Conservation (phyloP, 2,888 invertebrate genomes). For the Ormia ochracea region DNA sequence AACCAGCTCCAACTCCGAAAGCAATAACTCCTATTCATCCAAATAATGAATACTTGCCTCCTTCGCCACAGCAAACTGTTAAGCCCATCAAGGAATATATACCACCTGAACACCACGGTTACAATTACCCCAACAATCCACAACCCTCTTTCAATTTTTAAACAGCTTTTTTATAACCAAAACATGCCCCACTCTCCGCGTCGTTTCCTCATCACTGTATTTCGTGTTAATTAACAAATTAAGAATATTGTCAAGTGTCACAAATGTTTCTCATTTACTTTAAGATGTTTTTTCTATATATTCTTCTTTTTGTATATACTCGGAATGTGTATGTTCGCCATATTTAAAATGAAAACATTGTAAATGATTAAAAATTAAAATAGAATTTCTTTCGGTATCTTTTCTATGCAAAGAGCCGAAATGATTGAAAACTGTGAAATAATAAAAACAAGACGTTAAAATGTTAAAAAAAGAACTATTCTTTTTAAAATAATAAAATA, state of each 20-base stretch:
- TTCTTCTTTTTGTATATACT: slow-evolving; percentile 40
- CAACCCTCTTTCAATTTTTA: slow-evolving; percentile 71
- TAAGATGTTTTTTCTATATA: slow-evolving; percentile 65
- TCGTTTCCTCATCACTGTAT: too few relatives aligned
- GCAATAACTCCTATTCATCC: too few relatives aligned
- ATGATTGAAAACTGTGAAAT: slow-evolving; percentile 36
- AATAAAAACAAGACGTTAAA: slow-evolving; percentile 11
- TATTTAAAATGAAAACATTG: slow-evolving; percentile 33
- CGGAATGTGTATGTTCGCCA: slow-evolving; percentile 34
- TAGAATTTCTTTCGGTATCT: slow-evolving; percentile 52
- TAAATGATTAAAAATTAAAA: slow-evolving; percentile 5
- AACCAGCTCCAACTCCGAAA: slow-evolving; percentile 43
- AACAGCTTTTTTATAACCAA: slow-evolving; percentile 28
- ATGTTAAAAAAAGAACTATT: slow-evolving; percentile 12
- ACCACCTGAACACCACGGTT: slow-evolving; percentile 64
- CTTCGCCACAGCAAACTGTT: slow-evolving; percentile 5
- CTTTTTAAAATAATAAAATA: too few relatives aligned
- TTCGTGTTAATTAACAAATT: slow-evolving; percentile 34
- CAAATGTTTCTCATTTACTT: slow-evolving; percentile 66
- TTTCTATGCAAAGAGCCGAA: slow-evolving; percentile 66
- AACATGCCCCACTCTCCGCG: too few relatives aligned
- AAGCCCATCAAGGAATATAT: neutral
- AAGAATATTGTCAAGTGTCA: slow-evolving; percentile 11
- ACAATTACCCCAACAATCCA: slow-evolving; percentile 72
- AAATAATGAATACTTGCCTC: slow-evolving; percentile 42